A percentile compares a stretch with the other conserved stretches of the same genome.
phyloP scores from a whole-genome alignment of 2,888 invertebrate species.

The Macrophya alboannulata region DNA sequence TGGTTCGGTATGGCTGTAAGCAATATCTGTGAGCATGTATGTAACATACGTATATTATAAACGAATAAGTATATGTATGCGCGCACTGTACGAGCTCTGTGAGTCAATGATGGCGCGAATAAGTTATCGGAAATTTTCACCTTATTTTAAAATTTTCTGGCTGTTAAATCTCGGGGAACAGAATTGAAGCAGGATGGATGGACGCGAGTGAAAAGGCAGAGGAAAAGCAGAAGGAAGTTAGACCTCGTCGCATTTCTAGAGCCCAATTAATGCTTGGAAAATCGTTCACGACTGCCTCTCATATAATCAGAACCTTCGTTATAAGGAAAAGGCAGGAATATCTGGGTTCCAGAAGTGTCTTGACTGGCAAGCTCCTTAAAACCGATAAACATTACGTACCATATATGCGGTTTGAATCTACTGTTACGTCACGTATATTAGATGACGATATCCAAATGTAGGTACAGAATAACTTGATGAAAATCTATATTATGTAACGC shows the following conservation, averaged over 20 bases:
- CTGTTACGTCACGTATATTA: background rate
- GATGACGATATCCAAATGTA: no score
- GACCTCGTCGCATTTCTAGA: background rate
- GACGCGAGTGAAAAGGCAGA: background rate
- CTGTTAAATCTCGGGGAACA: background rate
- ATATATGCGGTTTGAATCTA: background rate
- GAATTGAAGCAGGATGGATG: background rate
- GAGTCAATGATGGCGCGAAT: background rate
- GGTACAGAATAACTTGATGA: no score
- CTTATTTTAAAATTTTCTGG: background rate
- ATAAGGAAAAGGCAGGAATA: background rate
- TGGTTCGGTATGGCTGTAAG: background rate
- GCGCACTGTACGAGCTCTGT: background rate
- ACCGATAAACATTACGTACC: background rate
- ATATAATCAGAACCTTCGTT: slow-evolving; percentile 6
- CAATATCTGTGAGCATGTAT: background rate
- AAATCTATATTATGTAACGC: no score
- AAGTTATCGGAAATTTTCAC: background rate
- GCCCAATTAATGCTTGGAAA: slow-evolving; percentile 7
- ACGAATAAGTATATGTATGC: background rate
- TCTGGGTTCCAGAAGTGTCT: background rate
- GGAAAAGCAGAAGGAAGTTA: background rate
- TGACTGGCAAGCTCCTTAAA: background rate
- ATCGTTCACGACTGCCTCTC: background rate
- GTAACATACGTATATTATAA: background rate